phyloP scores from a whole-genome alignment of 1,140 invertebrate genomes.

The Periplaneta americana region DNA sequence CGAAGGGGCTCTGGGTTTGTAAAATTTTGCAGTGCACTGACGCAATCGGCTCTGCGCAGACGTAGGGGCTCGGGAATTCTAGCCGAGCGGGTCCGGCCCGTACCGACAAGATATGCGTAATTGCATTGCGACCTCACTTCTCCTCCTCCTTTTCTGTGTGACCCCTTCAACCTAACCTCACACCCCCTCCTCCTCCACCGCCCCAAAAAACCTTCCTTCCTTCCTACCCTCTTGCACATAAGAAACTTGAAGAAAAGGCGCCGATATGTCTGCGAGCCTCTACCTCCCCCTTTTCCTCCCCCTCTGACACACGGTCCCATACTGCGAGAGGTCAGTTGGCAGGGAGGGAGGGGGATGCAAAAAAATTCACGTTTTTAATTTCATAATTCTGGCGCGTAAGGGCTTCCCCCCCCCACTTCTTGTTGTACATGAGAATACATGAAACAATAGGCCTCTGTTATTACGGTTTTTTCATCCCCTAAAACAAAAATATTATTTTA shows the following conservation, averaged over 20 bases:
- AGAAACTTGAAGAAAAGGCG: slow-evolving; percentile 1
- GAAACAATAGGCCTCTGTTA: no score
- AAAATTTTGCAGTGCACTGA: neutral
- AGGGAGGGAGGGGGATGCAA: no score
- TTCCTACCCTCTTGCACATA: neutral
- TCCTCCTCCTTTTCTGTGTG: neutral
- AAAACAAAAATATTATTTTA: no score
- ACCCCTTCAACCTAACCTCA: neutral
- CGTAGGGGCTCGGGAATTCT: slow-evolving; percentile 14
- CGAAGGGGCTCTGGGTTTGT: neutral
- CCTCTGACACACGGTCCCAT: no score
- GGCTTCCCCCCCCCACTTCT: no score
- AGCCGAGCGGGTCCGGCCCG: slow-evolving; percentile 1
- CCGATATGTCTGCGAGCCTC: slow-evolving; percentile 1
- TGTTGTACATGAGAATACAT: no score
- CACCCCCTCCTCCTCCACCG: neutral
- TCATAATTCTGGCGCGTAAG: no score
- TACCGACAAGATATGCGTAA: slow-evolving; percentile 16
- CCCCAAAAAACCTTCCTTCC: no score
- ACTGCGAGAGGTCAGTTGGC: no score
- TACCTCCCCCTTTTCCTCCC: no score
- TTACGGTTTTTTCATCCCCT: no score
- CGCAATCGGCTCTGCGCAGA: slow-evolving; percentile 6
- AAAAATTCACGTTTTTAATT: no score
- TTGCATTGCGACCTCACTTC: slow-evolving; percentile 8